Conservation (phyloP, 64 coral and sea anemone genomes). For the Pocillopora damicornis region DNA sequence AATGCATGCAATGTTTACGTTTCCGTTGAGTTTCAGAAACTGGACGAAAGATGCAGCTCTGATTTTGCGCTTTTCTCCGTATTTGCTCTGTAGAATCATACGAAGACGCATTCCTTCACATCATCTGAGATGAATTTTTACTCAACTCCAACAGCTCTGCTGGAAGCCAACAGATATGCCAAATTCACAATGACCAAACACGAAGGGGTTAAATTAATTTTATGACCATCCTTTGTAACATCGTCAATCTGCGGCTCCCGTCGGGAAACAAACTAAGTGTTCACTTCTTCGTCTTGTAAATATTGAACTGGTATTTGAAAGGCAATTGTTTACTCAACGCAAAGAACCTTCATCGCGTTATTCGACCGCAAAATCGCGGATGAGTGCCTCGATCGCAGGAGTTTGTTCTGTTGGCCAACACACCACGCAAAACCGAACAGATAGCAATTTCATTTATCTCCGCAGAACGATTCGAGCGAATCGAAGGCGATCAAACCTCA, state of each 20-base stretch:
- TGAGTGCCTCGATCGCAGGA: background rate
- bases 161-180: too few relatives aligned
- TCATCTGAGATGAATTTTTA: background rate
- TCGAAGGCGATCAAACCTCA: background rate
- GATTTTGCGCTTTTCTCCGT: background rate
- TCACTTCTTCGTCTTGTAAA: background rate
- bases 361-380: background rate
- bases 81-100: background rate
- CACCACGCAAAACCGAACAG: background rate
- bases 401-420: background rate
- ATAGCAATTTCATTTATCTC: background rate
- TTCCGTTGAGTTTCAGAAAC: background rate
- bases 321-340: background rate
- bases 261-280: background rate
- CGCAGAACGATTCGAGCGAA: background rate
- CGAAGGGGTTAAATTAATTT: constrained; percentile 30
- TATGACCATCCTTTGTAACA: background rate
- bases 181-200: background rate
- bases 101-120: constrained; percentile 5
- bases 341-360: background rate
- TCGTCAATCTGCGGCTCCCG: background rate
- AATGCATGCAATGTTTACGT: background rate
- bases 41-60: background rate
- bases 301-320: constrained; percentile 19
- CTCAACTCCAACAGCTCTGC: background rate